Evolutionary conservation across 2,113 vertebrate species (phyloP).

Genomic region (Piliocolobus tephrosceles): DNA sequence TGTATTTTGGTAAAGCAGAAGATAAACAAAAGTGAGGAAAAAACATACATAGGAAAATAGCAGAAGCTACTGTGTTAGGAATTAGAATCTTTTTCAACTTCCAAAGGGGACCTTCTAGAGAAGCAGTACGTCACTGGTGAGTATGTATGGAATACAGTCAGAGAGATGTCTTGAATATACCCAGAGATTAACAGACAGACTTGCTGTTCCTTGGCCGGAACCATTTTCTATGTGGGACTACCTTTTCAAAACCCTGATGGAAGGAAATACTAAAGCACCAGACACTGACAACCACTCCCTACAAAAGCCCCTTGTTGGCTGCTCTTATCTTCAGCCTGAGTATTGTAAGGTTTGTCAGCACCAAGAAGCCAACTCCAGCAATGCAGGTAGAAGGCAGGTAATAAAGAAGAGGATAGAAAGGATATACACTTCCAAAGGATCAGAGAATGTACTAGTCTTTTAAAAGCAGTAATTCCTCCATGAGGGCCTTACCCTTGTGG

Average conservation of each 20-base stretch:
- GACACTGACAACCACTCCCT: background rate
- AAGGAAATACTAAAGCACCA: background rate
- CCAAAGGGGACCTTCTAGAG: background rate
- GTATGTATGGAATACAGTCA: background rate
- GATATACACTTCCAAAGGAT: background rate
- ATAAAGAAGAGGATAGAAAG: background rate
- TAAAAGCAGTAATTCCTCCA: background rate
- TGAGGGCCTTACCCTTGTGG: background rate
- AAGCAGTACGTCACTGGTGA: background rate
- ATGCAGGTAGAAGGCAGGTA: background rate
- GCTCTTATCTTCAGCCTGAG: background rate
- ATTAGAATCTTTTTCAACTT: background rate
- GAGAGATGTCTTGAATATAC: background rate
- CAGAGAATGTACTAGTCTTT: background rate
- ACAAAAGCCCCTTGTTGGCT: background rate
- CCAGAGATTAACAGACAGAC: background rate
- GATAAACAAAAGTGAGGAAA: background rate
- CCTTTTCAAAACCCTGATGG: background rate
- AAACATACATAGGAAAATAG: background rate
- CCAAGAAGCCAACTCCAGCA: background rate
- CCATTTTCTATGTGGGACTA: background rate
- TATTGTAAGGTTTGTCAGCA: background rate
- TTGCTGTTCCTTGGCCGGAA: background rate
- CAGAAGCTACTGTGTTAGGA: background rate
- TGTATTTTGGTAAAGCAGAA: background rate